These are phyloP conservation scores for Eolophus roseicapilla DNA, from an alignment of 2,113 vertebrate species.

Conservation along the genomic window DNA sequence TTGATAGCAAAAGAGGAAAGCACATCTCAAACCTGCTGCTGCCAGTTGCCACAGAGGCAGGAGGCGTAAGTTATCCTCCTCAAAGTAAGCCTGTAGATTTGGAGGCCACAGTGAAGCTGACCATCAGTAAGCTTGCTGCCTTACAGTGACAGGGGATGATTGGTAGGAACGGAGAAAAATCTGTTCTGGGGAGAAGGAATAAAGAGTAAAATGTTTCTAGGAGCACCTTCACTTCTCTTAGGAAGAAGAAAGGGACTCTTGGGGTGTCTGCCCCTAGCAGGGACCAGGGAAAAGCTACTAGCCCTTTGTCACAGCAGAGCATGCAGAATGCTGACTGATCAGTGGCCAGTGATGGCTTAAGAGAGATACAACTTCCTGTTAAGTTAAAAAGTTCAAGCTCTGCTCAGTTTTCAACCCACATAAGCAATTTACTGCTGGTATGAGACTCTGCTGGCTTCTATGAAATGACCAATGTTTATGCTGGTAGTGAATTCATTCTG, in stretches of 20 bases:
- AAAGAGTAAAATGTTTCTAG: neutral
- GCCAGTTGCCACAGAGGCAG: neutral
- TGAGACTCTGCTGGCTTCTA: rapidly evolving
- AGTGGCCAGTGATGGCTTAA: neutral
- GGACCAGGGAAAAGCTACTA: neutral
- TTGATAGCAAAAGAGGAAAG: neutral
- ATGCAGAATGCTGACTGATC: neutral
- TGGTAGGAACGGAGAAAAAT: neutral
- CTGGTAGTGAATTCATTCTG: neutral
- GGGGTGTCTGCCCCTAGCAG: neutral
- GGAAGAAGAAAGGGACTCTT: neutral
- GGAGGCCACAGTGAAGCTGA: neutral
- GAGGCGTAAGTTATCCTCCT: neutral
- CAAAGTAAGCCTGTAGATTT: neutral
- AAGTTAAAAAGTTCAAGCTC: neutral
- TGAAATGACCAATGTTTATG: neutral
- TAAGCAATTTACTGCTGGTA: neutral
- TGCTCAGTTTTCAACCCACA: neutral
- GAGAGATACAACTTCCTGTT: neutral
- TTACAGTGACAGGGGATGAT: neutral
- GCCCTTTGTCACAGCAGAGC: neutral
- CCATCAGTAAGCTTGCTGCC: neutral
- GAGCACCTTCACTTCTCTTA: neutral
- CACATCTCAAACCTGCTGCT: neutral
- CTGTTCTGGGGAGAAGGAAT: neutral